Base-by-base conservation (phyloP, 2,888 invertebrate genomes). In the Acleris emargana region DNA sequence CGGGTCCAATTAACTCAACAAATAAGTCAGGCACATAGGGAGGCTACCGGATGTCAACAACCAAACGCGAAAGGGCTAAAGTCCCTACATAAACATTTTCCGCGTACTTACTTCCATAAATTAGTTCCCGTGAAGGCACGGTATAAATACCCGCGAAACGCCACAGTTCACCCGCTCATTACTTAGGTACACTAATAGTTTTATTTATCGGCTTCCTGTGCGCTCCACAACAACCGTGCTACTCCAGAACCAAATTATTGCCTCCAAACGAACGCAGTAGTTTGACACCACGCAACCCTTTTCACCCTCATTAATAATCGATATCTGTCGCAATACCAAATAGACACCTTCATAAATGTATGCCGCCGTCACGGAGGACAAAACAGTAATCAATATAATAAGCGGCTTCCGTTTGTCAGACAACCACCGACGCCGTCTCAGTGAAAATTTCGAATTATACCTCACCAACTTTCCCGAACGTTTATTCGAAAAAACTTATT, bases 51-150 rank as follows among this genome's bases (percentile, higher is more conserved):
- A 91, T 88, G 89, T 89, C 90, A 88, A 82, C 87, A 79, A 76
- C 76, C 73, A 69, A 78, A 82, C 80, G 81, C 73, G 82, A 80
- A 82, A 78, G 83, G 82, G 77, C 80, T 73, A 73, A 73, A 79
- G 80, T 81, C 80, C 80, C 78, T 84, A 88, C 87, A 90, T 91
- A 91, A 91, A 92, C 89, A 89, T 89, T 91, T 92, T 91, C 91
- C 87, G 88, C 86, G 91, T 91, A 92, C 91, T 90, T 89, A 87
- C 87, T 86, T 88, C 88, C 91, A 91, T 91, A 92, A 92, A 91
- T 91, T 90, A 89, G 88, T 90, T 92, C 87, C 81, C 81, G 90
- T 80, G 87, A 91, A 91, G 84, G 85, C 87, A 87, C 81, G 86
- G 85, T 90, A 90, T 91, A 88, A 91, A 91, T 91, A 91, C 85